Base-by-base conservation (phyloP, 2,113 vertebrate species). In the Paratilapia polleni region DNA sequence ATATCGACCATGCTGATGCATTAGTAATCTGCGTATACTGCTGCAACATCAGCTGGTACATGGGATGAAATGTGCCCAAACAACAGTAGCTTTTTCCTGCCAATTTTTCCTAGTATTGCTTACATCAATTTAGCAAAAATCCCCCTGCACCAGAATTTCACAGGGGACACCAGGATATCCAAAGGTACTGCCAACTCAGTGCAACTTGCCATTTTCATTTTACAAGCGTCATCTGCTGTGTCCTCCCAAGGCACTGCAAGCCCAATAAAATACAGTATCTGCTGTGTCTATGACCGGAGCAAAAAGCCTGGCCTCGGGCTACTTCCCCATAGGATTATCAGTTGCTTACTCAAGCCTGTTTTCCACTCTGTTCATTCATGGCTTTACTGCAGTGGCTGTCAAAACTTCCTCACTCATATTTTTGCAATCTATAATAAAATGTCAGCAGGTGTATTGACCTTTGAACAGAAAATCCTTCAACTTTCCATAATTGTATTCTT, bases 301-400 rank as follows among this genome's bases (percentile, higher is more conserved):
- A 63, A 61, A 85, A 57, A 81, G 68, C 49, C 61, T 82, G 60
- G 59, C 87, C 79, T 81, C 31, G 0, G 78, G 88, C 59, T 86
- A 28, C 20, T 34, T 54, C 47, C 88, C 78, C 83, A 73, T n/a
- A 84, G 86, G 83, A 84, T 81, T 64, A 70, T 47, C 57, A 86
- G 61, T 31, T 81, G 57, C 83, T 84, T 77, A 38, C 81, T 74
- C 56, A 49, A 70, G 49, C 68, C 81, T 77, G 19, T 87, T 85
- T 87, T 64, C 17, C 61, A 73, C 43, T 73, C 66, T 10, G 17
- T 73, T 73, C 68, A 54, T 73, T 73, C 47, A 73, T 54, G 17
- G 47, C 68, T 73, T 14, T 28, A 5, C 54, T 43, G 79, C 77
- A 81, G 31, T 22, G 68, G 10, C 68, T 58, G 52, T 68, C 49